phyloP scores from a whole-genome alignment of 2,888 invertebrate genomes.

The Acrobasis repandana region DNA sequence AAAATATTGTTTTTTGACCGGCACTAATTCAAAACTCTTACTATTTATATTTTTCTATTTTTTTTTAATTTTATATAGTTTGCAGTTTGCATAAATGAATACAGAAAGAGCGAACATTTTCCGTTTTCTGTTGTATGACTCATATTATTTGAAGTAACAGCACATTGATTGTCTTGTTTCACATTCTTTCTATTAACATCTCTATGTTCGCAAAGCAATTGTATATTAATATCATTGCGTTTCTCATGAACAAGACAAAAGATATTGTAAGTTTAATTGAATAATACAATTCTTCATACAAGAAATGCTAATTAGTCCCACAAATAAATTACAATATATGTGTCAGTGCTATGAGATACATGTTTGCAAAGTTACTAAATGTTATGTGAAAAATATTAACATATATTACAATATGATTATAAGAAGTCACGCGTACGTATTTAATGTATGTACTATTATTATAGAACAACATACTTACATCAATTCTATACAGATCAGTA shows the following conservation, averaged over 20 bases:
- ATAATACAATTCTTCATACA: background rate
- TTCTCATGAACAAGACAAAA: background rate
- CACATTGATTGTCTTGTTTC: background rate
- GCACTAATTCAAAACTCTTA: too few species aligned
- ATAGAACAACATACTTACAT: too few species aligned
- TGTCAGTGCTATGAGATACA: background rate
- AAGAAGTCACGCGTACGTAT: background rate
- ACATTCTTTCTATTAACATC: background rate
- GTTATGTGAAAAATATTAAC: background rate
- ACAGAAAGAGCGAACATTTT: too few species aligned
- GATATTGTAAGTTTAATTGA: background rate
- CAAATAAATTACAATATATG: background rate
- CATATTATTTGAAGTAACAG: too few species aligned
- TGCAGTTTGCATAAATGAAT: too few species aligned
- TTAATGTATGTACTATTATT: background rate
- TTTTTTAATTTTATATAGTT: too few species aligned
- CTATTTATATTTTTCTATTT: too few species aligned
- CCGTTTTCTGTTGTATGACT: too few species aligned
- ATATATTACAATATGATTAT: background rate
- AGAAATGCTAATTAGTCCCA: background rate
- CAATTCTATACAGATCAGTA: too few species aligned
- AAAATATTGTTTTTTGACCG: too few species aligned
- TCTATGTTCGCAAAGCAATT: background rate
- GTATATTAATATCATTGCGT: background rate
- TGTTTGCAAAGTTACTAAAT: background rate